A percentile compares a stretch with the other conserved stretches of the same genome.
Evolutionary conservation across 2,113 vertebrate species (phyloP).

Genomic region (Polypterus senegalus): DNA sequence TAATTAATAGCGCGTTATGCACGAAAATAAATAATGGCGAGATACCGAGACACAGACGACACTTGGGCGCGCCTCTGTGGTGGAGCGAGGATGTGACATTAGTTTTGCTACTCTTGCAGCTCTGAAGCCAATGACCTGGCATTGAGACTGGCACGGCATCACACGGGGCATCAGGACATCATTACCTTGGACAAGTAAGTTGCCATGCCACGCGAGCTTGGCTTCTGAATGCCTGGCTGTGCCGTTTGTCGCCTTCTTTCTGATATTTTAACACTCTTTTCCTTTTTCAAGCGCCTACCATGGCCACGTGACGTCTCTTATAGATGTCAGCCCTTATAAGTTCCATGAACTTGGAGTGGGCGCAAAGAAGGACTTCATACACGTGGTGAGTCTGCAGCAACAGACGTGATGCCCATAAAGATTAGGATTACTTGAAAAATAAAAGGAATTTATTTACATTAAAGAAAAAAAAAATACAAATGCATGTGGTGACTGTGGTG

Average conservation of each 20-base stretch:
- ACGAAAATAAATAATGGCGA: no score
- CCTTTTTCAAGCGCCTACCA: slow-evolving; percentile 78
- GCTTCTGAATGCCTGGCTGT: not conserved
- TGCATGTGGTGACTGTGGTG: no score
- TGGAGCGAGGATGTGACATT: no score
- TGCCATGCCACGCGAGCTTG: not conserved
- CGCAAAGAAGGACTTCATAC: slow-evolving; percentile 68
- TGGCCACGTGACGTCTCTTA: slow-evolving; percentile 85
- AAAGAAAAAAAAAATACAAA: no score
- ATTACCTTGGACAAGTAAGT: slow-evolving; percentile 93
- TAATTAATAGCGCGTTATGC: no score
- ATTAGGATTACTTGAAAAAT: no score
- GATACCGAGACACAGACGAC: no score
- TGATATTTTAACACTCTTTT: slow-evolving; percentile 10
- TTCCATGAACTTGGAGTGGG: slow-evolving; percentile 65
- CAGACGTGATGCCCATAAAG: not conserved
- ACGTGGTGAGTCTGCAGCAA: slow-evolving; percentile 70
- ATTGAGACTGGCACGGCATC: slow-evolving; percentile 74
- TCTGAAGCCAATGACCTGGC: slow-evolving; percentile 97
- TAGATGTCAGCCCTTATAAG: slow-evolving; percentile 96
- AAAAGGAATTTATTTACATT: no score
- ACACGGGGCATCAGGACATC: slow-evolving; percentile 71
- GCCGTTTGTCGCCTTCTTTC: not conserved
- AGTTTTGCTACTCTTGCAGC: slow-evolving; percentile 34
- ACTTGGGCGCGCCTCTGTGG: no score